These are phyloP conservation scores for Drosophila kuntzei DNA, from an alignment of 2,888 invertebrate species.

Conservation along the genomic window DNA sequence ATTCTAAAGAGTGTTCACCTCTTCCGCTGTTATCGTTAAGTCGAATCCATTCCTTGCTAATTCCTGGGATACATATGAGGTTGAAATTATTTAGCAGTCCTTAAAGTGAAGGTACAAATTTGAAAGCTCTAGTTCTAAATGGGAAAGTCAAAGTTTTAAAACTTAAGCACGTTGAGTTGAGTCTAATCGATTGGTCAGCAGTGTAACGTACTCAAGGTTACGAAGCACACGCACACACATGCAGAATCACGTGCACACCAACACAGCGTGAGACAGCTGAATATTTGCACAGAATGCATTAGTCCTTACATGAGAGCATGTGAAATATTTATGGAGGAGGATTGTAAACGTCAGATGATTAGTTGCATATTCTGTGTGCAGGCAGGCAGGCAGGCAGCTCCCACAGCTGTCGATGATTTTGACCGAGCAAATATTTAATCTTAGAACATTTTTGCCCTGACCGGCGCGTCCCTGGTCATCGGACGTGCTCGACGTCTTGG, in stretches of 20 bases:
- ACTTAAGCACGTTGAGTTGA: too few relatives aligned
- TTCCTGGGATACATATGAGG: too few relatives aligned
- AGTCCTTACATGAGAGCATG: slow-evolving; percentile 65
- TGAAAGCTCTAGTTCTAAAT: too few relatives aligned
- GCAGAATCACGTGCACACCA: slow-evolving; percentile 3
- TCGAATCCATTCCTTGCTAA: too few relatives aligned
- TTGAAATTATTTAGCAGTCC: too few relatives aligned
- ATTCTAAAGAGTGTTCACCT: too few relatives aligned
- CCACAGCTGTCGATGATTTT: slow-evolving; percentile 68
- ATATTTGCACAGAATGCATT: slow-evolving; percentile 73
- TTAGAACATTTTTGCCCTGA: slow-evolving; percentile 58
- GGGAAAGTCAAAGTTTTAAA: too few relatives aligned
- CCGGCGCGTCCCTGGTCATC: slow-evolving; percentile 15
- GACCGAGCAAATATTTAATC: slow-evolving; percentile 76
- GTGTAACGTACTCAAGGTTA: slow-evolving; percentile 14
- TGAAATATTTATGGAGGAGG: slow-evolving; percentile 73
- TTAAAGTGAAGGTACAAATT: too few relatives aligned
- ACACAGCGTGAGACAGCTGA: slow-evolving; percentile 21
- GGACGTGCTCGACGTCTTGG: slow-evolving; percentile 65
- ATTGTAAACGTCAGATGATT: slow-evolving; percentile 72
- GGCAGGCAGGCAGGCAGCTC: slow-evolving; percentile 19
- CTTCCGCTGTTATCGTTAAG: too few relatives aligned
- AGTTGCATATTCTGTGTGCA: slow-evolving; percentile 68
- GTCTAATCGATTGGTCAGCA: too few relatives aligned
- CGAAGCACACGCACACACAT: background rate